Base-by-base conservation (phyloP, 30 jellyfish, hydroid and myxozoan species). In the Catostylus mosaicus region DNA sequence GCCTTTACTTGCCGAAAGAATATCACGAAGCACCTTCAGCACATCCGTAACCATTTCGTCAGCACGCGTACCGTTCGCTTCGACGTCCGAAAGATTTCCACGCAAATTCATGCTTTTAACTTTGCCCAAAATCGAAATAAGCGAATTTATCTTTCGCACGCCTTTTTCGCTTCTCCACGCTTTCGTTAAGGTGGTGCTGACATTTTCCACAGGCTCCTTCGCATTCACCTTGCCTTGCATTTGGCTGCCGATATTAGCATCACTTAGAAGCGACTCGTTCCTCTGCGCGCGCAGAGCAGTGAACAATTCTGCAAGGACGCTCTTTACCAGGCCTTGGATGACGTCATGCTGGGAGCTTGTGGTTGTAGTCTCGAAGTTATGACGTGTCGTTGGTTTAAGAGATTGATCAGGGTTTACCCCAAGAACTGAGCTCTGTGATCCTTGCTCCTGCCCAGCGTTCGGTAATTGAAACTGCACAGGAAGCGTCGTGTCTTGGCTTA, bases 1-100 rank as follows among this genome's bases (percentile, higher is more conserved):
- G 26, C 76, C 89, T 43, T 78, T 88, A 19, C 86, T 70, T 11
- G 99, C 77, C 40, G 96, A 77, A 46, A 94, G 59, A 30, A 94
- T 89, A 31, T 94, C 99, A 51, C 91, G 90, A 70, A 94, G 59
- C 12, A 94, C 99, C 61, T 84, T 94, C 64, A 94, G 61, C 36
- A 94, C 97, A 59, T 94, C 99, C 29, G 73, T 73, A 22, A 94
- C 97, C 75, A 94, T 97, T 29, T 94, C 99, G 46, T 92, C 84
- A 1, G 83, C 91, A 7, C 80, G 70, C 9, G 91, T 80, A 75
- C 73, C 48, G 52, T 80, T 75, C 8, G 48, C 29, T 23, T 73
- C 84, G 27, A 43, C 30, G 11, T 54, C 86, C 8, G 78, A 59
- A 18, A 22, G 45, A 77, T 77, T 77, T 14, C 67, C 67, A 10